These are phyloP conservation scores for Terebella lapidaria DNA, from an alignment of 2,888 invertebrate species.

Conservation along the genomic window DNA sequence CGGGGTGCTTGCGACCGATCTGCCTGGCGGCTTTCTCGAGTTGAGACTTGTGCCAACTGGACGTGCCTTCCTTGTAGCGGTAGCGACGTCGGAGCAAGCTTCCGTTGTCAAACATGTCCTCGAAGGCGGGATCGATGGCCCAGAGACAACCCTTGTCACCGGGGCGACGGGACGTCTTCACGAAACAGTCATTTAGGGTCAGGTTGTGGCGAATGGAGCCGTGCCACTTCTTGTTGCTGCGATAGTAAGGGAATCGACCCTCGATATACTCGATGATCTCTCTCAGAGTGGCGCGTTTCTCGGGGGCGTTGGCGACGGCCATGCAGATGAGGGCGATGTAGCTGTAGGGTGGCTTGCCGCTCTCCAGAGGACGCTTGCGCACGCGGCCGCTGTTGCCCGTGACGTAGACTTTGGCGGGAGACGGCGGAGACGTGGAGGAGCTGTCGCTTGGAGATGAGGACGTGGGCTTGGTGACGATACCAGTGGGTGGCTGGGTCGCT, in stretches of 20 bases:
- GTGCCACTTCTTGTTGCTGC: constrained; percentile 38
- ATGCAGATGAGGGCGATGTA: constrained; percentile 42
- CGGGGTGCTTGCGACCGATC: background rate
- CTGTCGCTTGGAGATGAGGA: background rate
- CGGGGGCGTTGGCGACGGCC: constrained; percentile 37
- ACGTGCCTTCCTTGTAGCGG: constrained; percentile 30
- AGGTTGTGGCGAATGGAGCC: constrained; percentile 44
- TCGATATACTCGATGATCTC: constrained; percentile 40
- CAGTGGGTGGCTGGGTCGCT: background rate
- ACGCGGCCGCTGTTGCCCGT: constrained; percentile 9
- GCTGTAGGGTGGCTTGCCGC: constrained; percentile 42
- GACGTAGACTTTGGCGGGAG: constrained; percentile 5
- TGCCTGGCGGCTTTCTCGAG: background rate
- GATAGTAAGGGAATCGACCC: constrained; percentile 36
- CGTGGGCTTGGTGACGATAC: background rate
- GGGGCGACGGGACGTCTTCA: constrained; percentile 34
- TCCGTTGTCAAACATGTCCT: constrained; percentile 44
- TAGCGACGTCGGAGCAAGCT: constrained; percentile 39
- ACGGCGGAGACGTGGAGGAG: background rate
- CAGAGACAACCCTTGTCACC: constrained; percentile 42
- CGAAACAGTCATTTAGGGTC: constrained; percentile 43
- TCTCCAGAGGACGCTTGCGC: constrained; percentile 34
- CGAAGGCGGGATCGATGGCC: constrained; percentile 38
- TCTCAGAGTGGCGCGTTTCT: constrained; percentile 29
- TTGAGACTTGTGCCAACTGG: constrained; percentile 5